Evolutionary conservation across 23 tunicate species (phyloP), one percentile per base, ranked within the genome.

Genomic region (Aplidium turbinatum): DNA sequence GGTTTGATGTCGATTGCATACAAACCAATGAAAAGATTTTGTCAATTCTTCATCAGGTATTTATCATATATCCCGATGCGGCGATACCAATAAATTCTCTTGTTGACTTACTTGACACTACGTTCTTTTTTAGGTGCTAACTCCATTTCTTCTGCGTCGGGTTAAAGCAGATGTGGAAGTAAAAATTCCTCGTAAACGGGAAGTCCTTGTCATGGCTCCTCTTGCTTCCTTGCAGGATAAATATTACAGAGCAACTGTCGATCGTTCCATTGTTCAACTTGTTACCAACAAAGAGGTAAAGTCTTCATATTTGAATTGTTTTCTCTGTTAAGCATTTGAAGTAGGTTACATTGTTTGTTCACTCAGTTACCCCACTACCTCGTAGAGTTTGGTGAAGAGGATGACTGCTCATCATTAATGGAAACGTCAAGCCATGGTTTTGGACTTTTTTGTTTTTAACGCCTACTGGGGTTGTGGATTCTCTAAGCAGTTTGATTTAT

Each of bases 111-210:
- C 16, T 42, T 16, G 61, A 16, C 19, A 13, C 6, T 16, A 20
- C 61, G 61, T 54, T 54, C 7, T 13, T 33, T 58, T 46, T 24
- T 35, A 91, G 97, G 76, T 84, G 28, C 72, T 91, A 24, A 84
- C 90, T 13, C 97, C 97, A 22, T 91, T 91, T 30, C 62, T 91
- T 22, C 76, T 91, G 33, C 86, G 97, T 2, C 78, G 97, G 13
- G 70, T 75, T 35, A 91, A 91, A 63, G 22, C 74, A 39, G 97
- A 91, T 42, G 91, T 91, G 9, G 86, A 84, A 45, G 56, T 91
- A 27, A 83, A 84, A 27, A 68, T 91, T 27, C 97, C 97, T 2
- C 90, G 86, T 0, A 91, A 91, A 60, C 54, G 82, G 39, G 97
- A 91, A 52, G 79, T 91, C 45, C 39, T 84, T 20, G 85, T 91